phyloP scores from a whole-genome alignment of 1,140 invertebrate genomes.

The Drosophila tropicalis region DNA sequence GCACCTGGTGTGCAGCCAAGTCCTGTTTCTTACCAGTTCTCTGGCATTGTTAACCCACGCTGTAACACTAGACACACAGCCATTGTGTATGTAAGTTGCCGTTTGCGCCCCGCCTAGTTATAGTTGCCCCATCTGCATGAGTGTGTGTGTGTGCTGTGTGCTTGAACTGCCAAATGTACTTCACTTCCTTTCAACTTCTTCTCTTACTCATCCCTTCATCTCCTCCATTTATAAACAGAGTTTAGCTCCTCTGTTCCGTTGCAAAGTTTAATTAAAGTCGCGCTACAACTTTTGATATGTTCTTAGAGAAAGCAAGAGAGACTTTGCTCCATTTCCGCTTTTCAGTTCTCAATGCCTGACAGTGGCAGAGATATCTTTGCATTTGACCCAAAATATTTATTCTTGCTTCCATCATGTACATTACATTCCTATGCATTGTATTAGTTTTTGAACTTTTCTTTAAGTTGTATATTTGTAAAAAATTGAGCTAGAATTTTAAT shows the following conservation, averaged over 20 bases:
- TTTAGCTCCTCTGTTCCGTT: constrained; percentile 59
- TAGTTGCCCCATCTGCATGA: constrained; percentile 34
- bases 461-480: not conserved
- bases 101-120: constrained; percentile 33
- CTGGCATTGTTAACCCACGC: constrained; percentile 39
- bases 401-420: constrained; percentile 32
- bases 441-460: not conserved
- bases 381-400: not conserved
- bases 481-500: not conserved
- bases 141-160: constrained; percentile 36
- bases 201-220: not conserved
- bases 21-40: constrained; percentile 37
- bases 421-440: constrained; percentile 29
- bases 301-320: constrained; percentile 41
- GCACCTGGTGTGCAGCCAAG: constrained; percentile 67
- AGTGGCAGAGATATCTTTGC: not conserved
- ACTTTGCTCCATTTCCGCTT: constrained; percentile 65
- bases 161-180: constrained; percentile 79
- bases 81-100: constrained; percentile 35
- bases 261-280: constrained; percentile 79
- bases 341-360: constrained; percentile 22
- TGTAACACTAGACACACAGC: constrained; percentile 29
- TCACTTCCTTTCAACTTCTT: constrained; percentile 15
- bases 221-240: not conserved
- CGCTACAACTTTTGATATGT: constrained; percentile 80